A percentile compares a stretch with the other conserved stretches of the same genome.
Conservation (phyloP, 2,113 vertebrate species). For the Ramphastos sulfuratus region DNA sequence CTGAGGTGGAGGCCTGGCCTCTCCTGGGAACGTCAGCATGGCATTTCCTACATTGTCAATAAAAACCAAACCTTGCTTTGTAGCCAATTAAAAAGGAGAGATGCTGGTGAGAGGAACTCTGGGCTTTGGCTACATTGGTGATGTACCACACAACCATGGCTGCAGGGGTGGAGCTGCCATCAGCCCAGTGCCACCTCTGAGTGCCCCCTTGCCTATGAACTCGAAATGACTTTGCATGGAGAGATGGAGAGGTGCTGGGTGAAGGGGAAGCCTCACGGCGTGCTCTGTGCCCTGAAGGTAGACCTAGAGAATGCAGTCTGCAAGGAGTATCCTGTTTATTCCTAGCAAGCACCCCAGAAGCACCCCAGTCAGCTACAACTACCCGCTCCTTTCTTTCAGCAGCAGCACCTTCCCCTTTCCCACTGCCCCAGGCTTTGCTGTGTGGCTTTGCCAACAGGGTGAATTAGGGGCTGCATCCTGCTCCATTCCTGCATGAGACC, state of each 20-base stretch:
- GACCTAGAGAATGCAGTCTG: background rate
- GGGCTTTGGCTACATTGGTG: background rate
- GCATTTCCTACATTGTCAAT: background rate
- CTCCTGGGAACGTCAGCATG: background rate
- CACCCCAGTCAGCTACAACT: background rate
- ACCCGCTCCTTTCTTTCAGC: background rate
- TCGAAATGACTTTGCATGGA: background rate
- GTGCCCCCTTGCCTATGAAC: background rate
- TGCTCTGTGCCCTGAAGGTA: background rate
- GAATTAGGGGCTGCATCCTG: background rate
- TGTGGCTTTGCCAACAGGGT: fast-evolving
- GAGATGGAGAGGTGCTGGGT: fast-evolving
- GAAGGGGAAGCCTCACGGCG: fast-evolving
- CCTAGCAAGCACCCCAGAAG: background rate
- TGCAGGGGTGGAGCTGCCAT: background rate
- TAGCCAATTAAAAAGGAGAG: background rate
- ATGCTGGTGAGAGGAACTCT: background rate
- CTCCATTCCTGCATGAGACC: background rate
- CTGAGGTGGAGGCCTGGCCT: background rate
- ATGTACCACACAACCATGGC: background rate
- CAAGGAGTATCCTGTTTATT: background rate
- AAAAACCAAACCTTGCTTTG: background rate
- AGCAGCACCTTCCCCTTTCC: background rate
- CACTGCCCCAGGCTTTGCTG: background rate
- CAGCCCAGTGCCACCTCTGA: background rate